phyloP scores from a whole-genome alignment of 2,888 invertebrate genomes.

The Heterodera filipjevi region DNA sequence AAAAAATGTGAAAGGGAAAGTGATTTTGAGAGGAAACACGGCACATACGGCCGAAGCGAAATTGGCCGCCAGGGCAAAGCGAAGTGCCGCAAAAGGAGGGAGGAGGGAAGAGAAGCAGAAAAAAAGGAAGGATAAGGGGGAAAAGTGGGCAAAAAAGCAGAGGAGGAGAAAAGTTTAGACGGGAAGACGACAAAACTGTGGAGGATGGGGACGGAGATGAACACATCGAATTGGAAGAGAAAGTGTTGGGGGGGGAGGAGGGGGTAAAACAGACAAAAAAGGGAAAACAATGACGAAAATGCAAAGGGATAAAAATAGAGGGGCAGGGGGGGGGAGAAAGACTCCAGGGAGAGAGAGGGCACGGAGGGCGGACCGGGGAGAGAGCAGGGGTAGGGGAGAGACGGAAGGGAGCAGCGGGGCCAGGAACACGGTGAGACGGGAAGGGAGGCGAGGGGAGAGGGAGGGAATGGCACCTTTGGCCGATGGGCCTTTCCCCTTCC shows the following conservation, averaged over 20 bases:
- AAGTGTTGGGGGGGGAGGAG: not conserved
- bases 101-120: not conserved
- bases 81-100: not conserved
- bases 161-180: not conserved
- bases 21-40: not conserved
- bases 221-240: not conserved
- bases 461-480: not conserved
- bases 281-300: not conserved
- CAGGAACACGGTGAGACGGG: no score
- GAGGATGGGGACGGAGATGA: not conserved
- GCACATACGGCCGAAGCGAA: slow-evolving; percentile 24
- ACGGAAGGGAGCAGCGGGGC: not conserved
- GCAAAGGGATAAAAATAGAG: not conserved
- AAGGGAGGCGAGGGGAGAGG: not conserved
- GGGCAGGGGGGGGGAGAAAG: not conserved
- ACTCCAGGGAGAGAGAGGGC: not conserved
- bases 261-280: not conserved
- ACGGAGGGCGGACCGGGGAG: not conserved
- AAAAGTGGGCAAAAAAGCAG: not conserved
- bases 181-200: not conserved
- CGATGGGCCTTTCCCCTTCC: not conserved
- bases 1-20: not conserved
- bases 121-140: not conserved
- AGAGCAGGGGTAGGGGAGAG: not conserved
- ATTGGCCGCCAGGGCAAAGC: slow-evolving; percentile 19